Evolutionary conservation across 2,888 invertebrate genomes (phyloP).

Genomic region (Molorchus minor): DNA sequence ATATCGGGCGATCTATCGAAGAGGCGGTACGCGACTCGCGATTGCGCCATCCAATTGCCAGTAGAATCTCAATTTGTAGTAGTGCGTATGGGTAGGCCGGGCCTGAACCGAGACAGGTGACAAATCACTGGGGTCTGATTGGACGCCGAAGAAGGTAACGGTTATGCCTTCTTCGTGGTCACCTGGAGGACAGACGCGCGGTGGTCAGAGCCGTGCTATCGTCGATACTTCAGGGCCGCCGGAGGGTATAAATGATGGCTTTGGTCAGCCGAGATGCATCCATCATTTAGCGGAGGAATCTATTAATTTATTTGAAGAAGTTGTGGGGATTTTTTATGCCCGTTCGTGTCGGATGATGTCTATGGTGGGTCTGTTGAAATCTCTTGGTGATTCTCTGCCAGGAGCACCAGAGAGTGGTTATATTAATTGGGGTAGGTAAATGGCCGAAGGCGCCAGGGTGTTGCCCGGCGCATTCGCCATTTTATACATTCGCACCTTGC

Average conservation of each 20-base stretch:
- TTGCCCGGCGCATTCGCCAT: too few relatives aligned
- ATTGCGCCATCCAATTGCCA: conserved; percentile 58
- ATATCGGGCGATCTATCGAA: conserved; percentile 51
- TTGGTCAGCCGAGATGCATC: conserved; percentile 54
- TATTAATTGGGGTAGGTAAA: too few relatives aligned
- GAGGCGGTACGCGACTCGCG: conserved; percentile 56
- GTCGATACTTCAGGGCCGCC: conserved; percentile 47
- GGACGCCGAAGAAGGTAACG: conserved; percentile 55
- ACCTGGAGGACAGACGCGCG: conserved; percentile 44
- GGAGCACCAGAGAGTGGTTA: too few relatives aligned
- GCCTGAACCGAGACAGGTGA: conserved; percentile 59
- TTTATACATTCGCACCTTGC: too few relatives aligned
- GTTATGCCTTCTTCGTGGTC: conserved; percentile 55
- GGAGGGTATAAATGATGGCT: conserved; percentile 56
- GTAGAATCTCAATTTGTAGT: conserved; percentile 55
- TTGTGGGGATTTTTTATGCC: neutral
- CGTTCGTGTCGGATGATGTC: conserved; percentile 22
- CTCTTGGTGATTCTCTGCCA: too few relatives aligned
- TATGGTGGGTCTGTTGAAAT: too few relatives aligned
- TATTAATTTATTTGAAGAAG: conserved; percentile 25
- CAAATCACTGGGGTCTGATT: conserved; percentile 59
- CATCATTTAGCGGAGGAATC: conserved; percentile 51
- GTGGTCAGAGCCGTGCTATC: conserved; percentile 40
- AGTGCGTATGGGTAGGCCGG: conserved; percentile 57
- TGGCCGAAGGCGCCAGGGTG: too few relatives aligned